Evolutionary conservation across 2,888 invertebrate species (phyloP), one percentile per base, ranked within the genome.

Genomic region (Archaeoteleia sp.): DNA sequence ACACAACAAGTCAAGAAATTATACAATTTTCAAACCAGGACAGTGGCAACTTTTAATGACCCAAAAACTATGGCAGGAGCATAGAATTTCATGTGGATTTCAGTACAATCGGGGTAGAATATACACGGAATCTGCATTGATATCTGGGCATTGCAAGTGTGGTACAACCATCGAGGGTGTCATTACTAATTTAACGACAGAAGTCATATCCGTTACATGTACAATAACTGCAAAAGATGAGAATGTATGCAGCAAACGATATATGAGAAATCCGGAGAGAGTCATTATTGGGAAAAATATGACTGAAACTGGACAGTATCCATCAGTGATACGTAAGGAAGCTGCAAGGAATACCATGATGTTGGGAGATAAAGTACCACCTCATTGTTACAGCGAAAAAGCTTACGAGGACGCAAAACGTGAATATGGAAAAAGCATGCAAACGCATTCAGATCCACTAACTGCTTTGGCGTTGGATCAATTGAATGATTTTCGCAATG

Each of bases 331-430:
- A 14, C 43, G 15, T 1, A n/a, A 3, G 1, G 15, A 10, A 15
- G 43, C 27, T 5, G 43, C 43, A 15, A 29, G 29, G n/a, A 8
- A 27, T 3, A 1, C 13, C 9, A 43, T 43, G 43, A 13, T 15
- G 7, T 29, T 13, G n/a, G 29, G 43, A 6, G 43, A 43, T 15
- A 8, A 27, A n/a, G 4, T 14, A 1, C 29, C 43, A 13, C 29
- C 43, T 3, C 29, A 29, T 15, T 9, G 27, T 2, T 29, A 27
- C 6, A 43, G 14, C 8, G 1, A n/a, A 14, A n/a, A 29, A 15
- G 29, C 43, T 14, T 43, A 43, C 15, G n/a, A 14, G 15, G 43
- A 43, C 29, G 27, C 43, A 13, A 43, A 43, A 13, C n/a, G 1
- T 1, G 43, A 43, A 15, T 43, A 29, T 29, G 15, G n/a, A 1